Conservation (phyloP, 2,888 invertebrate genomes). For the Chromoteleia sp. region DNA sequence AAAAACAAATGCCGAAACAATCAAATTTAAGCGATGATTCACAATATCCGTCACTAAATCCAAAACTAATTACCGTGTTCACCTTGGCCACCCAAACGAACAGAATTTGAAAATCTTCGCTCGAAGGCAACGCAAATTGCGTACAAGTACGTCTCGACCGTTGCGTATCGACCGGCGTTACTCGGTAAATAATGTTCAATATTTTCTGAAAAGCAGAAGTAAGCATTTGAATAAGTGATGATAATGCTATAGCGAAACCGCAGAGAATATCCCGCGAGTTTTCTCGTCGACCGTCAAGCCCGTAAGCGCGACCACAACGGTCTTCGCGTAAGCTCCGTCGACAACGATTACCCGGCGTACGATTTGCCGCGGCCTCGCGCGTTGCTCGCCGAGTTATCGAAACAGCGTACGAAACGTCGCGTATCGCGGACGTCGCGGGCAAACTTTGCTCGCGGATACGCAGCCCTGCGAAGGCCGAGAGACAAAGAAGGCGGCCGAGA, state of each 20-base stretch:
- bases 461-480: conserved; percentile 23
- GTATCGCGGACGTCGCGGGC: conserved; percentile 21
- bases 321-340: conserved; percentile 30
- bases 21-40: too few relatives aligned
- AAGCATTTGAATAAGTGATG: conserved; percentile 67
- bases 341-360: conserved; percentile 38
- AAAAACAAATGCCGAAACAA: too few relatives aligned
- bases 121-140: neutral
- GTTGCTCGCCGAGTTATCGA: conserved; percentile 41
- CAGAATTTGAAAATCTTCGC: conserved; percentile 1
- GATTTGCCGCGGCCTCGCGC: conserved; percentile 38
- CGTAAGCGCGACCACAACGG: conserved; percentile 45
- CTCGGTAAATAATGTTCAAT: conserved; percentile 63
- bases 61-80: too few relatives aligned
- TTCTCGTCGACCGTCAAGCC: conserved; percentile 21
- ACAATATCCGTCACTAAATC: too few relatives aligned
- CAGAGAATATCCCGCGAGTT: conserved; percentile 50
- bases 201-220: conserved; percentile 64
- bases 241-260: conserved; percentile 59
- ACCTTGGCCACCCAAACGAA: neutral
- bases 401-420: conserved; percentile 22
- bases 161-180: conserved; percentile 39
- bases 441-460: conserved; percentile 22
- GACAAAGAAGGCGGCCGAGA: conserved; percentile 48
- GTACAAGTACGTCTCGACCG: neutral